Conservation (phyloP, 37 sponge, comb jelly and placozoan genomes). For the Eunapius fragilis region DNA sequence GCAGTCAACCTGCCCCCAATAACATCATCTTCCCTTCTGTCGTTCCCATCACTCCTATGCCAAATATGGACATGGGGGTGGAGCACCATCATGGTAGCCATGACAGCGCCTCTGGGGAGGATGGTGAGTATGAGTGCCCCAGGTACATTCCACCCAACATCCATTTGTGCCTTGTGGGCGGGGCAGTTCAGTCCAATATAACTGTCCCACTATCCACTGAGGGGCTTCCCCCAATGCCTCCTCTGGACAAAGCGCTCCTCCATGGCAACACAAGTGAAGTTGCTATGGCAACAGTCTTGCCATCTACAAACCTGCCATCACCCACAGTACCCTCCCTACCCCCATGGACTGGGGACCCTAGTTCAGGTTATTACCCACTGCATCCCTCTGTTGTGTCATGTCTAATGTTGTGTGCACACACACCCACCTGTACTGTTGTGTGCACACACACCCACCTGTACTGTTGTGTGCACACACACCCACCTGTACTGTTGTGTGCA, state of each 20-base stretch:
- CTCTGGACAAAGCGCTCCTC: neutral
- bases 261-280: neutral
- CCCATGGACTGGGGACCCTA: neutral
- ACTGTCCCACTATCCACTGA: neutral
- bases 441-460: too few relatives aligned
- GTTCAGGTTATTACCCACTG: neutral
- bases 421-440: too few relatives aligned
- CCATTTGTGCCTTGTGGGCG: neutral
- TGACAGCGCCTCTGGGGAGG: neutral
- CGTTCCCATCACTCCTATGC: slow-evolving; percentile 2
- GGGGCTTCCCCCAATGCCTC: neutral
- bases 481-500: too few relatives aligned
- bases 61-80: neutral
- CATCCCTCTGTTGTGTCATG: too few relatives aligned
- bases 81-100: slow-evolving; percentile 12
- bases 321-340: neutral
- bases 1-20: slow-evolving; percentile 17
- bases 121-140: slow-evolving; percentile 19
- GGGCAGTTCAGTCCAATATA: neutral
- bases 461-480: too few relatives aligned
- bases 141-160: neutral
- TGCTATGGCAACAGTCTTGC: neutral
- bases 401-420: too few relatives aligned
- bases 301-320: neutral
- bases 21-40: slow-evolving; percentile 28